Evolutionary conservation across 1,140 invertebrate species (phyloP), one percentile per base, ranked within the genome.

Genomic region (Belonocnema kinseyi): DNA sequence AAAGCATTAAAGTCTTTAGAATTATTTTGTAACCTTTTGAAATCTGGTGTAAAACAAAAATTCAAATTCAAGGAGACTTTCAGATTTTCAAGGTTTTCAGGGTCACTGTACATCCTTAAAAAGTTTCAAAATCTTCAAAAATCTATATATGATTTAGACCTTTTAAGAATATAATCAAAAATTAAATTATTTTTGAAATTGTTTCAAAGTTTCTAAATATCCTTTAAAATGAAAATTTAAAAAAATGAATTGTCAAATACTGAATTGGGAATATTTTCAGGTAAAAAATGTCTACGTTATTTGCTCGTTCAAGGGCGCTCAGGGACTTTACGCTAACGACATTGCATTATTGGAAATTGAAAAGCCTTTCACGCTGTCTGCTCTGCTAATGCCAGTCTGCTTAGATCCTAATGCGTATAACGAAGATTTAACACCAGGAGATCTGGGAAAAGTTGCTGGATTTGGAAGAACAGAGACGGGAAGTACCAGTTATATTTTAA

Each of bases 271-370:
- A 26, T 77, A 76, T 8, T 84, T 88, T 52, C 21, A 91, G 90
- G 87, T 91, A 0, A 90, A 88, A 72, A 82, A 76, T 12, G 87
- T 91, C 76, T 89, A 85, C 70, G 73, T 86, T 0, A 33, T 75
- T 7, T 90, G 90, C 40, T 83, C 77, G 33, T 92, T 91, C 66
- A 70, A 80, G 7, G 91, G 90, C n/a, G 12, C 81, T 0, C 40
- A 75, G 8, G 91, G 91, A 77, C 87, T 89, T 75, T 91, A 88
- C n/a, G 83, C 78, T 1, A 75, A 66, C 26, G 91, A 92, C 54
- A 90, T 92, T 53, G 91, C 90, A 6, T 80, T 92, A 72, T 73
- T 92, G 53, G 79, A 89, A 50, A 74, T 90, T 10, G 76, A 80
- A 1, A 33, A 72, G 52, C 72, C 87, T 3, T 88, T 92, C 50